Base-by-base conservation (phyloP, 2,797 vertebrate species). In the Enteromius argenteus region DNA sequence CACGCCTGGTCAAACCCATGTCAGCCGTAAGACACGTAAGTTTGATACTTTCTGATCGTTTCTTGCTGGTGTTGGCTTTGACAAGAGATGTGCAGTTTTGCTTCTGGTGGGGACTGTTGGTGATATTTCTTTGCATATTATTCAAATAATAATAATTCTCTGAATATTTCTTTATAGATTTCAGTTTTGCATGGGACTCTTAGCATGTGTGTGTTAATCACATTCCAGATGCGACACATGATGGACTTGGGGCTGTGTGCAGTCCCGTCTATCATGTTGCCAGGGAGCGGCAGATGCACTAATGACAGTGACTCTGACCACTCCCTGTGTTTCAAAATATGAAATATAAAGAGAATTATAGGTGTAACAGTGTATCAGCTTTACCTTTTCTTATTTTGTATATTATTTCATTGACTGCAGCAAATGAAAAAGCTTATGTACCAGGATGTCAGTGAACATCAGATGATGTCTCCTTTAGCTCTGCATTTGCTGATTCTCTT, bases 11-110 rank as follows among this genome's bases (percentile, higher is more conserved):
- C 93, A 90, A 1, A 89, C 89, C 5, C 93, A 94, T 13, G 51
- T 89, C 79, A 93, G 92, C 84, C 93, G 89, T 76, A 95, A 95
- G 91, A 93, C 94, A 93, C 93, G 95, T 96, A 67, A 95, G 95
- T 95, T 23, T 15, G 30, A 35, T 69, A 6, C 0, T 53, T 3
- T 23, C 0, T 62, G 1, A 35, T 44, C 32, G 19, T 6, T 81
- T 80, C 9, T 51, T 79, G 72, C 78, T 84, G n/a, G 69, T 84
- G 62, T 66, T 82, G 58, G 56, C 30, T 23, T 44, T 32, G 51
- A 21, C 13, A 58, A 51, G 3, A 69, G 32, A 37, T 17, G 10
- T 66, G 44, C 11, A 68, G 56, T 39, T 67, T 49, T 67, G n/a
- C 13, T 44, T 42, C 2, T 58, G 23, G 2, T 58, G 11, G 14